Base-by-base conservation (phyloP, 2,113 vertebrate species). In the Brienomyrus brachyistius region DNA sequence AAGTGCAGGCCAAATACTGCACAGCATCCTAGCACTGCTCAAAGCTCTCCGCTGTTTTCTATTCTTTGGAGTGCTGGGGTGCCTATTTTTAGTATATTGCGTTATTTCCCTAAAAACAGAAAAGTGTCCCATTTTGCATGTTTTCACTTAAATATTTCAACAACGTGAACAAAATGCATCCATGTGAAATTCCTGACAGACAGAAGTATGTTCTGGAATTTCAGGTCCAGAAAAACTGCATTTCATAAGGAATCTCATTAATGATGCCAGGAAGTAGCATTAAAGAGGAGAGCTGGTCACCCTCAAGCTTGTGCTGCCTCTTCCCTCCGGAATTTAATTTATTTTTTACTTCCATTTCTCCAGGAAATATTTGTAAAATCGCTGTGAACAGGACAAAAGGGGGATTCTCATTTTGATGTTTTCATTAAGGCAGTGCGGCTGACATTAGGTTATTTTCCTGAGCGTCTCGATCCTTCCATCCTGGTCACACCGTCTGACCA, bases 331-430 rank as follows among this genome's bases (percentile, higher is more conserved):
- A 88, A 45, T 88, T 88, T 56, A 87, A 56, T 86, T 86, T 86
- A 40, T 86, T 87, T 84, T 62, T 5, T 45, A 88, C 35, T 62
- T 88, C 48, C 31, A 66, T 88, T 88, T 66, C 87, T 88, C n/a
- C 31, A 27, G 51, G 85, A 87, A 54, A 54, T 54, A 87, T 86
- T 86, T 86, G 48, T 87, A 54, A 48, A 56, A 52, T 19, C 19
- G 4, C 47, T 31, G 45, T 10, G 47, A 50, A 51, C 83, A 43
- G 31, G 9, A 23, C 48, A 27, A 35, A 56, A 21, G 84, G 47
- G 84, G 77, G 7, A 0, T 48, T 84, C 40, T 48, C 45, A 48
- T 84, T 84, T 45, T 48, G 40, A 84, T 84, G 45, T 84, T 84
- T 84, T 84, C 45, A 84, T 84, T 84, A 84, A 84, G n/a, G 45